Conservation (phyloP, 2,888 invertebrate genomes). For the Cantharis flavilabris region DNA sequence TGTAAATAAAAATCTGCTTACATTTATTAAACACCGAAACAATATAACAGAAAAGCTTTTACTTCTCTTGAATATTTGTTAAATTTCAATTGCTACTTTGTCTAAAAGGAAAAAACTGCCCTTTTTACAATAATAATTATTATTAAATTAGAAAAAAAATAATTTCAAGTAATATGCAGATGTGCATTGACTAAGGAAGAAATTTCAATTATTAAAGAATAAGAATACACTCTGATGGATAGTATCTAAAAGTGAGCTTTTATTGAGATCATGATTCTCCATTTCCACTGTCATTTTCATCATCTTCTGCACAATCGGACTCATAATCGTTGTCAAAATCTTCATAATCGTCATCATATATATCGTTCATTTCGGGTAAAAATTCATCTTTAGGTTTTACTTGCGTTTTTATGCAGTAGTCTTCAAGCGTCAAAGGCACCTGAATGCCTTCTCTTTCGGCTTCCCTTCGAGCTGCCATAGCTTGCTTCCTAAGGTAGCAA, state of each 20-base stretch:
- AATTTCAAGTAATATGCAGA: neutral
- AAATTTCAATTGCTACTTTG: neutral
- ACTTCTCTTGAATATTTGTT: neutral
- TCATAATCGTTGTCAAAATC: conserved; percentile 70
- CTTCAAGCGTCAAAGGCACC: conserved; percentile 96
- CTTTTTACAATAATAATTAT: neutral
- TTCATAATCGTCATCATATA: conserved; percentile 93
- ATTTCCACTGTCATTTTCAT: conserved; percentile 90
- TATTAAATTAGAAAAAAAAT: neutral
- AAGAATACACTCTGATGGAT: conserved; percentile 23
- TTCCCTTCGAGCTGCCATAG: conserved; percentile 90
- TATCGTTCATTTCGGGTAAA: conserved; percentile 89
- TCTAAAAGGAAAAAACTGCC: neutral
- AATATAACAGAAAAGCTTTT: neutral
- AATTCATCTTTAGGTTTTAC: conserved; percentile 83
- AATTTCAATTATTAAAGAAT: conserved; percentile 4
- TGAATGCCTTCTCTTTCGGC: conserved; percentile 96
- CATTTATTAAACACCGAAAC: neutral
- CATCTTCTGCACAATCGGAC: conserved; percentile 76
- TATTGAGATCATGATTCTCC: conserved; percentile 79
- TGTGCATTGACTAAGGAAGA: neutral
- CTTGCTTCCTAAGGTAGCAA: conserved; percentile 80
- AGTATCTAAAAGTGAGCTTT: conserved; percentile 4
- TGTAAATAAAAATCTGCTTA: neutral
- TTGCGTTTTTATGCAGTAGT: conserved; percentile 95